Base-by-base conservation (phyloP, 2,797 vertebrate species). In the Sardinella longiceps region DNA sequence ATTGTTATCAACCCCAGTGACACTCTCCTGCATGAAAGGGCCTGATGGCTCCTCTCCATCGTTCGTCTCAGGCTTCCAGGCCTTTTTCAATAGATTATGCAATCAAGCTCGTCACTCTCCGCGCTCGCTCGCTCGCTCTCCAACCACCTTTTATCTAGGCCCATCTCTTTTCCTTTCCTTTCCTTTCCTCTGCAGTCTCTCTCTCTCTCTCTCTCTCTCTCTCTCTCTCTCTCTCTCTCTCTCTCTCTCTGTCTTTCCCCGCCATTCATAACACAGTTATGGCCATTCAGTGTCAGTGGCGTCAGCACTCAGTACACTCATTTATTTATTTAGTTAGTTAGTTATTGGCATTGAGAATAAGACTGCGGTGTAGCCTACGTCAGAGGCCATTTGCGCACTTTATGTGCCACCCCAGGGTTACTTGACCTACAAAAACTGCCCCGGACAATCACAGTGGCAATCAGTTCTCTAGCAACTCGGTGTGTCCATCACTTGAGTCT, bases 21-120 rank as follows among this genome's bases (percentile, higher is more conserved):
- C 14, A 14, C 70, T 77, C 70, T 77, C 18, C 70, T 77, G 33
- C 18, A 77, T 77, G 70, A 77, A 77, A 39, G 70, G 37, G 70
- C 33, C 66, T 33, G 33, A 77, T 77, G 70, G 70, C 70, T 77
- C 92, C 88, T 92, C 96, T 85, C 88, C 89, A 83, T 85, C 90
- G 90, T 87, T 93, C 89, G 90, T 90, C 93, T 92, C 88, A 92
- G 89, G 87, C 87, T 92, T 89, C 86, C 92, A 92, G 88, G 92
- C 87, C 92, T 86, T 91, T 90, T 93, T 93, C 88, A 95, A 94
- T 93, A 95, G 96, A 95, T 96, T 91, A 88, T 91, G 90, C 89
- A 95, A 94, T 95, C 96, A 95, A 92, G 33, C 91, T 91, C 90
- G 91, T 93, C 91, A 86, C 90, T 86, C n/a, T n/a, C n/a, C n/a